Base-by-base conservation (phyloP, 2,113 vertebrate genomes). In the Verasper variegatus region DNA sequence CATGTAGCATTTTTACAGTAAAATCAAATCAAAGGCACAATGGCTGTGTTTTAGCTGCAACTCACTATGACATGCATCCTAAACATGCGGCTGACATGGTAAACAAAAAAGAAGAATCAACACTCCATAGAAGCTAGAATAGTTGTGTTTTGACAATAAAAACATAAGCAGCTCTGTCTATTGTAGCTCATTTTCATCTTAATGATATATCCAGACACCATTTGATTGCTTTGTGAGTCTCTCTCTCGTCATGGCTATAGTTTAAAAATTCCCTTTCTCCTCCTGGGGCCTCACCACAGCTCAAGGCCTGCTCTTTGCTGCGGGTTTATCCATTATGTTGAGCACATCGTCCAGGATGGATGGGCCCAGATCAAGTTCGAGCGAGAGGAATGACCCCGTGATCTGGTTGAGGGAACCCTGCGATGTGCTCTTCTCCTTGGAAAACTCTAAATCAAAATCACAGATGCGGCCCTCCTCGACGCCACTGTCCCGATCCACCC, bases 281-380 rank as follows among this genome's bases (percentile, higher is more conserved):
- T 87, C 64, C 37, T 3, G 31, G 68, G 64, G 68, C 65, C 68
- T 69, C 54, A 13, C 52, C 26, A 56, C 76, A 88, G 90, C 84
- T 91, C 83, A 93, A 78, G 86, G 88, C 75, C 93, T 86, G 86
- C 89, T 90, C 78, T 92, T 93, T 7, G 73, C 86, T 80, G 90
- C 78, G 12, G 93, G 88, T 91, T 95, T 97, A 90, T 98, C 97
- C 98, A 99, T 99, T 84, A 99, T 97, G 84, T 99, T 96, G 72
- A 99, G 96, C 67, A 99, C 97, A 56, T 99, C 98, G 82, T 99
- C 97, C 93, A 99, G 87, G 93, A 99, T 97, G 59, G 98, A 99
- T 78, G 98, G 98, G 58, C 98, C 98, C 65, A 99, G 93, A 86
- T 99, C 98, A 2, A 99, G 95, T 67, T 99, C 96, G 21, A 99